phyloP scores from a whole-genome alignment of 2,113 vertebrate genomes.

The Fukomys damarensis region DNA sequence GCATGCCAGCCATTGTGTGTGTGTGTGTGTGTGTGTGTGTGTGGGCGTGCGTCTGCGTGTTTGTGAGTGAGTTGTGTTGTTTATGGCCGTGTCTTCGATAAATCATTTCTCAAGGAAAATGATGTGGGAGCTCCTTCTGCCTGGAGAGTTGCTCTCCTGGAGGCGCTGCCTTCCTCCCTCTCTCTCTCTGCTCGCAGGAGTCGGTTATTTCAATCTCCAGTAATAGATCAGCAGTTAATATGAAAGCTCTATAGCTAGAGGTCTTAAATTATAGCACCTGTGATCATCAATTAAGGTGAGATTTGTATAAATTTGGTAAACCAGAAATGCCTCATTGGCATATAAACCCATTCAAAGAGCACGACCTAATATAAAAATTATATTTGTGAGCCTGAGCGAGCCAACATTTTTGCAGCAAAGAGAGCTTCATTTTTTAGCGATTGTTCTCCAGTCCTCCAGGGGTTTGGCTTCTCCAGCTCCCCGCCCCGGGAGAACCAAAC shows the following conservation, averaged over 20 bases:
- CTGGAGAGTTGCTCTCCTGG: conserved; percentile 58
- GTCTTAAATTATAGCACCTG: conserved; percentile 94
- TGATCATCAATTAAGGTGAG: conserved; percentile 95
- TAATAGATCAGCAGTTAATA: conserved; percentile 91
- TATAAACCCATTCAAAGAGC: conserved; percentile 89
- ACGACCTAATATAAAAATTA: conserved; percentile 83
- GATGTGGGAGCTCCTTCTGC: conserved; percentile 90
- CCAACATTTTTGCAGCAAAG: conserved; percentile 67
- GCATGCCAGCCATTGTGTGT: conserved; percentile 92
- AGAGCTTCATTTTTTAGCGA: conserved; percentile 17
- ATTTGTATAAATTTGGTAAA: conserved; percentile 95
- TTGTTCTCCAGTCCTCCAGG: conserved; percentile 22
- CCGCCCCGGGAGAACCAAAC: not conserved
- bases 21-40: conserved; percentile 91
- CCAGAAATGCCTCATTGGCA: conserved; percentile 88
- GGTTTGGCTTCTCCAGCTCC: conserved; percentile 46
- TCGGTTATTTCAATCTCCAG: conserved; percentile 90
- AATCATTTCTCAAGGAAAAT: conserved; percentile 94
- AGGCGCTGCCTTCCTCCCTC: conserved; percentile 75
- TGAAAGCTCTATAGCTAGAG: conserved; percentile 91
- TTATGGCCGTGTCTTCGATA: conserved; percentile 93
- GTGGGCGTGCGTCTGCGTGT: conserved; percentile 89
- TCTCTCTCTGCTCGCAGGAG: conserved; percentile 85
- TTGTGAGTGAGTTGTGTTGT: conserved; percentile 96
- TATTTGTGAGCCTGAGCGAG: conserved; percentile 80